These are phyloP conservation scores for Alligator sinensis DNA, from an alignment of 2,113 vertebrate genomes.

Conservation along the genomic window DNA sequence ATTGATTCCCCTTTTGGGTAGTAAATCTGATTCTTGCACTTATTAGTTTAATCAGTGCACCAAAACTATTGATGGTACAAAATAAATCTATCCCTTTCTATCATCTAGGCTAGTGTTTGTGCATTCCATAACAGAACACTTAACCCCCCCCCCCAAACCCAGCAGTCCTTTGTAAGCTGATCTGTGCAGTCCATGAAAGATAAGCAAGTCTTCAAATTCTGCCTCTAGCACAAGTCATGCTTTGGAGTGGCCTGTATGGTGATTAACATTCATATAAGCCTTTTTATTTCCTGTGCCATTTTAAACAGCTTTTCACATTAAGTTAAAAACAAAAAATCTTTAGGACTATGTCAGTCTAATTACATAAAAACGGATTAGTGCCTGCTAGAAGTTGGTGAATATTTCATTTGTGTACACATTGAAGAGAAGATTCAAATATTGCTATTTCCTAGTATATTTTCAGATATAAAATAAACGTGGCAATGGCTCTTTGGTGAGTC, in stretches of 20 bases:
- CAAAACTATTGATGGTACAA: background rate
- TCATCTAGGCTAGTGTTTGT: too few relatives aligned
- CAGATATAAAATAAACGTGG: background rate
- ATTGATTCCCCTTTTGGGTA: background rate
- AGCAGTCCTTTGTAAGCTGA: background rate
- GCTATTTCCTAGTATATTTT: background rate
- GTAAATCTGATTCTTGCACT: background rate
- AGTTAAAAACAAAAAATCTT: background rate
- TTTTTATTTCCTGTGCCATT: background rate
- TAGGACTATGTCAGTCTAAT: background rate
- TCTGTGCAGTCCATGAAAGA: background rate
- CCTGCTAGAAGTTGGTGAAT: background rate
- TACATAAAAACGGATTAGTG: background rate
- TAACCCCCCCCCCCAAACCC: background rate
- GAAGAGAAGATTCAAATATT: background rate
- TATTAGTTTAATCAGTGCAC: background rate
- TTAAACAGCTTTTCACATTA: background rate
- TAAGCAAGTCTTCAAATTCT: background rate
- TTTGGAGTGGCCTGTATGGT: background rate
- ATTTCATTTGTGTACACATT: background rate
- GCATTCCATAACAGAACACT: background rate
- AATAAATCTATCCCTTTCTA: too few relatives aligned
- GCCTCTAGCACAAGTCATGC: background rate
- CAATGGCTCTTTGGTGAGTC: background rate
- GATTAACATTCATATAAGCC: background rate